A percentile compares a stretch with the other conserved stretches of the same genome.
These are phyloP conservation scores for Tragelaphus buxtoni DNA, from an alignment of 2,113 vertebrate genomes.

Conservation along the genomic window DNA sequence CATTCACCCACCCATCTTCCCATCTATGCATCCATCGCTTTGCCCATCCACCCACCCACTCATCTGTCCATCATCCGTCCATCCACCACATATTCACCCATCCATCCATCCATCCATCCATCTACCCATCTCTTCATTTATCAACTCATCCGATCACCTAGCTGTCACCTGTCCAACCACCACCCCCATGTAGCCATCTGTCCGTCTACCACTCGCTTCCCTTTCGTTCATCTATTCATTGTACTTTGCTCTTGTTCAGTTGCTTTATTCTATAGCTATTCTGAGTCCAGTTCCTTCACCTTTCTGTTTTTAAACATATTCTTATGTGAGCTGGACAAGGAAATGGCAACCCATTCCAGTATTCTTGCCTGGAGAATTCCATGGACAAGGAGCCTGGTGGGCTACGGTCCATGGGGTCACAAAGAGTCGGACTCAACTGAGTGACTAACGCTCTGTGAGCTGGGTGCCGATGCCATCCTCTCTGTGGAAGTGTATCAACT, in stretches of 20 bases:
- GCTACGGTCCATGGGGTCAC: neutral
- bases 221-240: neutral
- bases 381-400: neutral
- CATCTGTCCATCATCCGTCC: accelerated
- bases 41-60: neutral
- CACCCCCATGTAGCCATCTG: neutral
- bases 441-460: accelerated
- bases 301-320: neutral
- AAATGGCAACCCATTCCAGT: neutral
- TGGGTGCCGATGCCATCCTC: neutral
- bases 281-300: neutral
- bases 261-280: neutral
- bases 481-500: neutral
- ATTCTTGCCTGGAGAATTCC: neutral
- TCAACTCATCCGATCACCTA: neutral
- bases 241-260: neutral
- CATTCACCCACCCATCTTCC: accelerated
- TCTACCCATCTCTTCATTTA: neutral
- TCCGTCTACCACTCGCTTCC: neutral
- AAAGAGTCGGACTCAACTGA: neutral
- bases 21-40: accelerated
- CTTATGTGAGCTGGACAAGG: neutral
- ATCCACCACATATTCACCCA: neutral
- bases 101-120: too few species aligned
- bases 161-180: neutral